Evolutionary conservation across 1,140 invertebrate genomes (phyloP), one percentile per base, ranked within the genome.

Genomic region (Trichogramma pretiosum): DNA sequence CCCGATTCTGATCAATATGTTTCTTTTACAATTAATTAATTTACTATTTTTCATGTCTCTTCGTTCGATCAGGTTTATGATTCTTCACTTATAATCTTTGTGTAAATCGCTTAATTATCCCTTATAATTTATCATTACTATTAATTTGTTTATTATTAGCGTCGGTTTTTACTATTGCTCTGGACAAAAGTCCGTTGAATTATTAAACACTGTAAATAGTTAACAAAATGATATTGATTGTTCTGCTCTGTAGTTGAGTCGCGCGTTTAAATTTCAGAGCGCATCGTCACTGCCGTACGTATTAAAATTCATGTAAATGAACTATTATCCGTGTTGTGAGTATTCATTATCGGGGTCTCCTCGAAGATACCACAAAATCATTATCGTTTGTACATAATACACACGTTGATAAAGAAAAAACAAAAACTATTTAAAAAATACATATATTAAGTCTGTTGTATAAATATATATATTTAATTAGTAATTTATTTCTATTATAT

Each of bases 191-290:
- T 65, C 64, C 64, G 58, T 48, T 57, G 45, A 54, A 39, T 50
- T 21, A 55, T 65, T 69, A 69, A 67, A 67, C 67, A 66, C 61
- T 63, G 62, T 69, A 63, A 69, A 69, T 62, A 65, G 62, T 61
- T 69, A 69, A 69, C 67, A 69, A 69, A 69, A 61, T 69, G 63
- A 61, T 69, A 65, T 59, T 59, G 58, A 63, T 65, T 62, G 62
- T 60, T 60, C 43, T 50, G 60, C 57, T 54, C 48, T 55, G 50
- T 45, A 51, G 35, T 47, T 46, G 38, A 36, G 43, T 48, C 23
- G 24, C 46, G 30, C 32, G 19, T 30, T 28, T 33, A 49, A 48
- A n/a, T 44, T 21, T 16, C 33, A n/a, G n/a, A 34, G 23, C 24
- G 34, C 48, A 14, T 19, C 40, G 22, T 28, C 8, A 49, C 33